Conservation (phyloP, 2,113 vertebrate species). For the Ptychochromis oligacanthus region DNA sequence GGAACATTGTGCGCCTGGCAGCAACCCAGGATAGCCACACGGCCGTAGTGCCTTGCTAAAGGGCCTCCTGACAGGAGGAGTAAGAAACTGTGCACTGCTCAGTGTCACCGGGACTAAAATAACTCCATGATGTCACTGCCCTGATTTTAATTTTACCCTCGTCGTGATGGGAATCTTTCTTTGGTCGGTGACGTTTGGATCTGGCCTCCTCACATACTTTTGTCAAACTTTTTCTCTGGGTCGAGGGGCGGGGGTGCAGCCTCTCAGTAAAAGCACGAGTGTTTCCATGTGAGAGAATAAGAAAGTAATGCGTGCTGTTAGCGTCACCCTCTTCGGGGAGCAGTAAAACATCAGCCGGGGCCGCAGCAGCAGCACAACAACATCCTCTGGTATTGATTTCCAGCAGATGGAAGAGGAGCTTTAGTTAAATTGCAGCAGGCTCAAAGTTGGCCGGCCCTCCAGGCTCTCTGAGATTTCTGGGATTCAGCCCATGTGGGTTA, state of each 20-base stretch:
- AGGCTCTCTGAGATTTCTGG: background rate
- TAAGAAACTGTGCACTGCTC: background rate
- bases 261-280: background rate
- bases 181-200: background rate
- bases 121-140: background rate
- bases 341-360: slow-evolving; percentile 22
- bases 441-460: slow-evolving; percentile 11
- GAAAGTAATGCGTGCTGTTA: background rate
- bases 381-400: slow-evolving; percentile 55
- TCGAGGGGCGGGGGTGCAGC: accelerated
- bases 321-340: slow-evolving; percentile 21
- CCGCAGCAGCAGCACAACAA: slow-evolving; percentile 32
- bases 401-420: slow-evolving; percentile 56
- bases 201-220: background rate
- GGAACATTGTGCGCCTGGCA: slow-evolving; percentile 52
- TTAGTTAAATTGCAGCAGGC: slow-evolving; percentile 47
- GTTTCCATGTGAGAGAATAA: background rate
- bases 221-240: background rate
- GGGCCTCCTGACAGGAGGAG: background rate
- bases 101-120: background rate
- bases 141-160: background rate
- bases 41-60: background rate
- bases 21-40: slow-evolving; percentile 12
- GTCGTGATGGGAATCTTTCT: background rate
- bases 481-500: background rate